These are phyloP conservation scores for Zaprionus capensis DNA, from an alignment of 1,140 invertebrate species.

Conservation along the genomic window DNA sequence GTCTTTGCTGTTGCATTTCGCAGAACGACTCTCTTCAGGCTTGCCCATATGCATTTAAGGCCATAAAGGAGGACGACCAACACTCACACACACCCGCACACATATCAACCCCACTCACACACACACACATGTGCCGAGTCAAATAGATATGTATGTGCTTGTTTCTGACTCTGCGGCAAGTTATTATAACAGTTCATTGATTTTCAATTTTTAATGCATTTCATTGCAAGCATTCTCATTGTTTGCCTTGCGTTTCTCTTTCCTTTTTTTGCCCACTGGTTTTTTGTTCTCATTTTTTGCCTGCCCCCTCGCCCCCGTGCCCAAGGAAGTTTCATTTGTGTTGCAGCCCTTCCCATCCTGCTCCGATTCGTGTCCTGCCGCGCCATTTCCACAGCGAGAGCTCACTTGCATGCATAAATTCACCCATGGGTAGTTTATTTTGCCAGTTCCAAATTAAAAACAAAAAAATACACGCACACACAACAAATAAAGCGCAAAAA, in stretches of 20 bases:
- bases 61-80: conserved; percentile 14
- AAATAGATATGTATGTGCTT: conserved; percentile 32
- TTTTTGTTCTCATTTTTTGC: no score
- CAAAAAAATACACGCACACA: neutral
- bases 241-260: conserved; percentile 55
- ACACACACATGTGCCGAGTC: neutral
- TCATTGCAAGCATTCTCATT: conserved; percentile 64
- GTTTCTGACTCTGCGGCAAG: conserved; percentile 76
- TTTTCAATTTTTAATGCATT: conserved; percentile 81
- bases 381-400: conserved; percentile 55
- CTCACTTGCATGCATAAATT: conserved; percentile 71
- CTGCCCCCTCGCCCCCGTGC: no score
- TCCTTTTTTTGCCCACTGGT: conserved; percentile 4
- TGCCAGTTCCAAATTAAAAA: conserved; percentile 32
- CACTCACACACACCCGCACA: conserved; percentile 23
- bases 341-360: neutral
- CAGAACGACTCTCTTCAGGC: conserved; percentile 24
- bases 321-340: neutral
- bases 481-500: conserved; percentile 1
- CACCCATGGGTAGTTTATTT: conserved; percentile 60
- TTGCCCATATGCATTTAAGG: conserved; percentile 42
- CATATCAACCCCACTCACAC: neutral
- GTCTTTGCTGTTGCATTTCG: conserved; percentile 48
- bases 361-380: conserved; percentile 19
- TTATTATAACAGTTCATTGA: conserved; percentile 82